Evolutionary conservation across 2,888 invertebrate species (phyloP), one percentile per base, ranked within the genome.

Genomic region (Pycnomerus fuliginosus): DNA sequence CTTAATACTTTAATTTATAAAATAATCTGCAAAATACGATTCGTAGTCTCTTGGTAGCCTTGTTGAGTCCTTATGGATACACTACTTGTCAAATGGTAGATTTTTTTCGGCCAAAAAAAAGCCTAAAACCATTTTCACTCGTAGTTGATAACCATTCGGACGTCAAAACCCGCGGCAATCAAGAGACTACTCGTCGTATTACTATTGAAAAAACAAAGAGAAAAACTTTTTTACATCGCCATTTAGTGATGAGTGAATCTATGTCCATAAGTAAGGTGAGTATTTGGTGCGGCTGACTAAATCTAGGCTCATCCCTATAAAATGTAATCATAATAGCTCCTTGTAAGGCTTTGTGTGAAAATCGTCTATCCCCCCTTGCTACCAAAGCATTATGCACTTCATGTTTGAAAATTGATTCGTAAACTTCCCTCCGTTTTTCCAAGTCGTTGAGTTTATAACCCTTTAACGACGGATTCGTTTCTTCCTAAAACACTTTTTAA

Each of bases 181-280:
- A n/a, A n/a, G n/a, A n/a, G n/a, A n/a, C n/a, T n/a, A n/a, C n/a
- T n/a, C n/a, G n/a, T n/a, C n/a, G n/a, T n/a, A n/a, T n/a, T n/a
- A n/a, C n/a, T n/a, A n/a, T n/a, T n/a, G n/a, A n/a, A n/a, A n/a
- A n/a, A n/a, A n/a, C n/a, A n/a, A n/a, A n/a, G n/a, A n/a, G n/a
- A n/a, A n/a, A n/a, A n/a, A n/a, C n/a, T n/a, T n/a, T n/a, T 87
- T 84, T 75, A 98, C 98, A 96, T 72, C 99, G 82, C 99, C 99
- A 99, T 74, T 99, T 99, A 24, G 96, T 98, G 65, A 99, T 91
- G 43, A 96, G 80, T 1, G 96, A 93, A 76, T 99, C 99, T 36
- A 99, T 95, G 67, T 99, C 98, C 91, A 97, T 97, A 15, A 99
- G 82, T 8, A 94, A 79, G 0, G 88, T 90, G 8, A 99, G 77